Evolutionary conservation across 2,797 vertebrate species (phyloP).

Genomic region (Streptopelia turtur): DNA sequence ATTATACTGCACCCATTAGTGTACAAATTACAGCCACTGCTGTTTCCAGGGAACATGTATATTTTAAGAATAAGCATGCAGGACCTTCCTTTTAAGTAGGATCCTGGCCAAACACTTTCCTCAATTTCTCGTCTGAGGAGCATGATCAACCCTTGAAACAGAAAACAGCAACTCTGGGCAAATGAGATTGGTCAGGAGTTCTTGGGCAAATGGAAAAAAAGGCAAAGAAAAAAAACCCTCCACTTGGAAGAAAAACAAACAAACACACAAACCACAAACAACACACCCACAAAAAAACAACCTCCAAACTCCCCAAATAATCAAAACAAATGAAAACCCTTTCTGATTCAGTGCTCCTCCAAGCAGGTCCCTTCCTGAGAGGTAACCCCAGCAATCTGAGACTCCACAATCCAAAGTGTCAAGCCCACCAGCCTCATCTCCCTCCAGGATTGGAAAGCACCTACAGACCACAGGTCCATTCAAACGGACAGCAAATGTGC

Average conservation of each 20-base stretch:
- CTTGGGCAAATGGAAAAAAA: background rate
- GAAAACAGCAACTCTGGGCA: background rate
- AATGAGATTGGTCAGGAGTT: background rate
- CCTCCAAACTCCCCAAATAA: background rate
- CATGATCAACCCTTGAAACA: background rate
- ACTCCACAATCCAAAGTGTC: background rate
- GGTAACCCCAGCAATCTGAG: background rate
- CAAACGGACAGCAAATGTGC: background rate
- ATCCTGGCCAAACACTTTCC: background rate
- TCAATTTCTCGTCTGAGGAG: background rate
- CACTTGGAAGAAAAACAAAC: background rate
- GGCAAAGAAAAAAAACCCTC: background rate
- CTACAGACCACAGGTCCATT: background rate
- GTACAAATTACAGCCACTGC: slow-evolving; percentile 40
- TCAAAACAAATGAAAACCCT: background rate
- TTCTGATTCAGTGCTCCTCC: background rate
- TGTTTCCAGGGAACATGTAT: background rate
- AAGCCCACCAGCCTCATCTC: background rate
- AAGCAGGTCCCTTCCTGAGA: background rate
- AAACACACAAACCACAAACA: too few relatives aligned
- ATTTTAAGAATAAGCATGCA: background rate
- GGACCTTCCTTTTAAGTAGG: background rate
- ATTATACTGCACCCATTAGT: slow-evolving; percentile 22
- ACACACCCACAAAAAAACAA: background rate
- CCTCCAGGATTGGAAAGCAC: background rate